These are phyloP conservation scores for Ichneumon xanthorius DNA, from an alignment of 2,888 invertebrate species.

Conservation along the genomic window DNA sequence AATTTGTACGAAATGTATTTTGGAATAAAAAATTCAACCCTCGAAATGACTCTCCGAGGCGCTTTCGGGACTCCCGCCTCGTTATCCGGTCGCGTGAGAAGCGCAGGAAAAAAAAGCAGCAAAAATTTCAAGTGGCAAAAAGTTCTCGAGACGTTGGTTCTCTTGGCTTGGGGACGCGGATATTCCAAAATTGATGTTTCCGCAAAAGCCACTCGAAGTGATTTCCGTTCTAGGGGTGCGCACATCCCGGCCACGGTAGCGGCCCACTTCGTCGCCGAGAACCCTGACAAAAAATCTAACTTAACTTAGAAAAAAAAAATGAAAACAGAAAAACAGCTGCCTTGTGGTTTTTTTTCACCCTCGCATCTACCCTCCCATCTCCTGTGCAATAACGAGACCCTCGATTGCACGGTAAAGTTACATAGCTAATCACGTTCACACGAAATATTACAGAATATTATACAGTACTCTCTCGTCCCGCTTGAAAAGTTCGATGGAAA, in stretches of 20 bases:
- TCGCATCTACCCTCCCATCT: neutral
- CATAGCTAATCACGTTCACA: constrained; percentile 41
- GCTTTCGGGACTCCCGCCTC: constrained; percentile 33
- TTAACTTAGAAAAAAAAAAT: constrained; percentile 58
- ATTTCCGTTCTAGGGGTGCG: constrained; percentile 75
- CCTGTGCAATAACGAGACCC: neutral
- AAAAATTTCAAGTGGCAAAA: constrained; percentile 59
- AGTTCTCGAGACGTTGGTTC: constrained; percentile 12
- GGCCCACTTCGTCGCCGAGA: constrained; percentile 69
- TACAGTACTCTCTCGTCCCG: constrained; percentile 3
- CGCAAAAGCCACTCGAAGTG: constrained; percentile 78
- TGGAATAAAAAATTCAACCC: neutral
- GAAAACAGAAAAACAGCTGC: constrained; percentile 54
- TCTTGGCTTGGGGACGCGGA: constrained; percentile 21
- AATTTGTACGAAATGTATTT: neutral
- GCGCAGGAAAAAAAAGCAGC: constrained; percentile 36
- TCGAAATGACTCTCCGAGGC: neutral
- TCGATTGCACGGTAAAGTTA: constrained; percentile 19
- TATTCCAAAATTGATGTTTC: constrained; percentile 71
- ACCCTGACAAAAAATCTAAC: constrained; percentile 69
- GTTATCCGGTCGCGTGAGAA: constrained; percentile 48
- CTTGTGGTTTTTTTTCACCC: constrained; percentile 20
- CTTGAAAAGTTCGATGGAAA: constrained; percentile 21
- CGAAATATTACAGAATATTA: constrained; percentile 47
- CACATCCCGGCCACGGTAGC: constrained; percentile 64